phyloP scores from a whole-genome alignment of 2,888 invertebrate genomes.

The Nomada fucata region DNA sequence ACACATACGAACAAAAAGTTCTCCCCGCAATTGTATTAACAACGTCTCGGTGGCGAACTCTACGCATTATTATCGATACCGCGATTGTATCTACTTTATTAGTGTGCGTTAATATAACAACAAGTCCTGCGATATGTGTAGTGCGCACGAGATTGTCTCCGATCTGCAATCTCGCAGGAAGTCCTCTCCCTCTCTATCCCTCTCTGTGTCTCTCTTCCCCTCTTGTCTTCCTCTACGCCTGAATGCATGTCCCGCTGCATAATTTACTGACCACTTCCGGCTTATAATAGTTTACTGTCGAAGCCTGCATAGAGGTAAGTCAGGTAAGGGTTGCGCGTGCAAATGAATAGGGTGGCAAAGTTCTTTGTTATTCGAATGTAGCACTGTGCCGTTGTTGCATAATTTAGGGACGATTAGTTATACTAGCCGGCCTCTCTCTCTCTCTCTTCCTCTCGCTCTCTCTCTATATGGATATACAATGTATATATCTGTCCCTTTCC shows the following conservation, averaged over 20 bases:
- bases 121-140: slow-evolving; percentile 39
- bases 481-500: not conserved
- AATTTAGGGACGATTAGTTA: slow-evolving; percentile 61
- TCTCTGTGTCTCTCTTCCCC: slow-evolving; percentile 39
- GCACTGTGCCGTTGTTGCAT: slow-evolving; percentile 53
- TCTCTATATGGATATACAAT: too few relatives aligned
- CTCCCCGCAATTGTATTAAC: not conserved
- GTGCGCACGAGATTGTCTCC: slow-evolving; percentile 69
- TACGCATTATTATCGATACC: slow-evolving; percentile 19
- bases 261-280: slow-evolving; percentile 74
- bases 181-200: slow-evolving; percentile 28
- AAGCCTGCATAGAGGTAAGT: slow-evolving; percentile 58
- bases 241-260: slow-evolving; percentile 72
- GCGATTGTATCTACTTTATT: slow-evolving; percentile 39
- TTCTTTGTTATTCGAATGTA: slow-evolving; percentile 61
- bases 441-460: not conserved
- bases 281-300: slow-evolving; percentile 72
- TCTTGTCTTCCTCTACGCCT: slow-evolving; percentile 42
- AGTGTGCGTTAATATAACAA: slow-evolving; percentile 31
- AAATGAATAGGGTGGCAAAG: slow-evolving; percentile 54
- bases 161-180: slow-evolving; percentile 67
- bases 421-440: not conserved
- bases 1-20: not conserved
- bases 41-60: not conserved
- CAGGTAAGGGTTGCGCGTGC: slow-evolving; percentile 72